Evolutionary conservation across 2,888 invertebrate species (phyloP).

Genomic region (Ectemnius lituratus): DNA sequence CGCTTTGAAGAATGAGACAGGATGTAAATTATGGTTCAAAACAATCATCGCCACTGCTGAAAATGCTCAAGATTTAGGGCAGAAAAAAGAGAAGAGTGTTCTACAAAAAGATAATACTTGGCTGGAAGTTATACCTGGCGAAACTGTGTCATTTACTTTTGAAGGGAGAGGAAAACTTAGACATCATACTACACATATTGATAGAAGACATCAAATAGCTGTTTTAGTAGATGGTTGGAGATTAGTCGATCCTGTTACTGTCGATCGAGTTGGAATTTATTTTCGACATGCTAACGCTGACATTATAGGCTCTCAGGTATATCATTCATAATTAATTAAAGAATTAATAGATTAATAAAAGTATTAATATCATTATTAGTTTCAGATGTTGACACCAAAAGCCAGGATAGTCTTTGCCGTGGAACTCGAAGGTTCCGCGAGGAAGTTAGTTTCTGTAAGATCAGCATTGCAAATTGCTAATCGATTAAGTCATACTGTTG

Average conservation of each 20-base stretch:
- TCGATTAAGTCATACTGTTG: slow-evolving; percentile 85
- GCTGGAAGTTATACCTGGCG: slow-evolving; percentile 86
- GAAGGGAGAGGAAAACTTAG: slow-evolving; percentile 86
- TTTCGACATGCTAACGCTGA: slow-evolving; percentile 85
- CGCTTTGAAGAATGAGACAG: slow-evolving; percentile 94
- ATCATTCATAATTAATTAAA: neutral
- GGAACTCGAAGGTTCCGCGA: slow-evolving; percentile 93
- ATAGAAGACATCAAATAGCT: slow-evolving; percentile 91
- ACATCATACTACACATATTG: slow-evolving; percentile 87
- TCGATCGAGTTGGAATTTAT: slow-evolving; percentile 96
- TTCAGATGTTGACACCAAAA: slow-evolving; percentile 68
- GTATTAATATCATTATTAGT: slow-evolving; percentile 24
- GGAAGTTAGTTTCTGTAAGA: slow-evolving; percentile 94
- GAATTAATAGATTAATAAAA: no score
- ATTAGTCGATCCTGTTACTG: slow-evolving; percentile 91
- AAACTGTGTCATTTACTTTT: slow-evolving; percentile 92
- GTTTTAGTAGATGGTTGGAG: slow-evolving; percentile 95
- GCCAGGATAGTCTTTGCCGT: slow-evolving; percentile 95
- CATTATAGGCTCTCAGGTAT: slow-evolving; percentile 59
- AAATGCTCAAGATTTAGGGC: slow-evolving; percentile 70
- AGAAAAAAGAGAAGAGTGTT: slow-evolving; percentile 73
- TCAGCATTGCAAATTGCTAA: slow-evolving; percentile 93
- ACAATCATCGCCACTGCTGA: slow-evolving; percentile 88
- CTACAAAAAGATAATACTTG: slow-evolving; percentile 81
- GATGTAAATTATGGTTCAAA: slow-evolving; percentile 90